Evolutionary conservation across 2,113 vertebrate species (phyloP), one percentile per base, ranked within the genome.

Genomic region (Aegypius monachus): DNA sequence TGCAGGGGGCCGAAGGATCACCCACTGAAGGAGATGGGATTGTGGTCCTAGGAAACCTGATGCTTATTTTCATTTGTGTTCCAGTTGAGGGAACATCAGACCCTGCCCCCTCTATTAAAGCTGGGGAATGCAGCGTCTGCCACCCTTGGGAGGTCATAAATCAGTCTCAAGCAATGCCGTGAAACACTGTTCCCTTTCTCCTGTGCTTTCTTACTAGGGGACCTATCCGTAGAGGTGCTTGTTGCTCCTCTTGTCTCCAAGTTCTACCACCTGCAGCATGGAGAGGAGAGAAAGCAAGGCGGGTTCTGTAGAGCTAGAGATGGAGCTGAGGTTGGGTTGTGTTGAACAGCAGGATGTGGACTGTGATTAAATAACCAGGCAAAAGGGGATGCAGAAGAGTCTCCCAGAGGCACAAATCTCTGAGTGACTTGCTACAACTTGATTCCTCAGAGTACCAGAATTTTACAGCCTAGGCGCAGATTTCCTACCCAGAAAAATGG

Each of bases 51-150:
- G 88, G 94, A 96, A 96, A 96, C 77, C 31, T 77, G 93, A 96
- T 88, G 59, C 91, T 80, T 95, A 93, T 67, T 89, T 36, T 61
- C 81, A 36, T 42, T 77, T 13, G 47, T 89, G 97, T 97, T 97
- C 97, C 95, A 96, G 93, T 43, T 92, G 95, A 97, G 79, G 82
- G 93, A 86, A 40, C 92, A 97, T 80, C 93, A 95, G 87, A 87
- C 45, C 61, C 93, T 72, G 82, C 95, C 95, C 83, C 71, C 48
- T 50, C 87, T 59, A n/a, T 73, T 67, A 86, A n/a, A 82, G 65
- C 78, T 0, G 58, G 68, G 61, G 75, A 95, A 88, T 83, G 93
- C 86, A 53, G 78, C 2, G 2, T 34, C 79, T 6, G 3, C 73
- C 74, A 91, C 55, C 52, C 82, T 42, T 10, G 38, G 61, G 43